phyloP scores from a whole-genome alignment of 2,888 invertebrate genomes.

The Callimorpha dominula region DNA sequence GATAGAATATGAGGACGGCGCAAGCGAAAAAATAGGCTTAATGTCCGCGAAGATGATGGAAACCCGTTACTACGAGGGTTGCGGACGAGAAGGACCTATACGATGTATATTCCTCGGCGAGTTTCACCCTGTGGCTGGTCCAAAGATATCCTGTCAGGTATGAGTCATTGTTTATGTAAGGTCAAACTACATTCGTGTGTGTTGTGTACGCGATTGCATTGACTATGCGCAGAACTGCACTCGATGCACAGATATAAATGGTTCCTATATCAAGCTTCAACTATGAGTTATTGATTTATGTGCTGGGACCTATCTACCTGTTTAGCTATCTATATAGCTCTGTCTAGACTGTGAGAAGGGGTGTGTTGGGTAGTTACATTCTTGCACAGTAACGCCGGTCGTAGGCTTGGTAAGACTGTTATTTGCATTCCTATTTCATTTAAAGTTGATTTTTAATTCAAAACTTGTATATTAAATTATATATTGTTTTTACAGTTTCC shows the following conservation, averaged over 20 bases:
- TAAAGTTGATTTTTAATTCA: not conserved
- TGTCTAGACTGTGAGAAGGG: conserved; percentile 24
- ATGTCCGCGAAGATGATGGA: conserved; percentile 76
- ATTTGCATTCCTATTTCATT: not conserved
- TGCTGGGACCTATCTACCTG: conserved; percentile 20
- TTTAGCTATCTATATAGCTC: conserved; percentile 14
- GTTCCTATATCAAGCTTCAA: conserved; percentile 4
- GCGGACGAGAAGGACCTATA: conserved; percentile 91
- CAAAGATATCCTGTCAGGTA: conserved; percentile 95
- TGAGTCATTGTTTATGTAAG: conserved; percentile 33
- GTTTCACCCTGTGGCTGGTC: conserved; percentile 92
- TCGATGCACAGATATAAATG: conserved; percentile 9
- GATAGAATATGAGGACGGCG: conserved; percentile 56
- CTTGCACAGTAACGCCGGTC: conserved; percentile 7
- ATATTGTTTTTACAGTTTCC: conserved; percentile 89
- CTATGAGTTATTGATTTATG: conserved; percentile 43
- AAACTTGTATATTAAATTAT: not conserved
- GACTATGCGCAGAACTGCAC: conserved; percentile 24
- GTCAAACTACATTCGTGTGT: not conserved
- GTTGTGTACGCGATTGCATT: conserved; percentile 14
- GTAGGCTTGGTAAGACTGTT: not conserved
- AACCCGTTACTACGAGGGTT: conserved; percentile 87
- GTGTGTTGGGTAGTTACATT: not conserved
- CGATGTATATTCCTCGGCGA: conserved; percentile 94
- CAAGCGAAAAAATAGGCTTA: conserved; percentile 55